Evolutionary conservation across 2,797 vertebrate genomes (phyloP).

Genomic region (Coracias cyanogaster): DNA sequence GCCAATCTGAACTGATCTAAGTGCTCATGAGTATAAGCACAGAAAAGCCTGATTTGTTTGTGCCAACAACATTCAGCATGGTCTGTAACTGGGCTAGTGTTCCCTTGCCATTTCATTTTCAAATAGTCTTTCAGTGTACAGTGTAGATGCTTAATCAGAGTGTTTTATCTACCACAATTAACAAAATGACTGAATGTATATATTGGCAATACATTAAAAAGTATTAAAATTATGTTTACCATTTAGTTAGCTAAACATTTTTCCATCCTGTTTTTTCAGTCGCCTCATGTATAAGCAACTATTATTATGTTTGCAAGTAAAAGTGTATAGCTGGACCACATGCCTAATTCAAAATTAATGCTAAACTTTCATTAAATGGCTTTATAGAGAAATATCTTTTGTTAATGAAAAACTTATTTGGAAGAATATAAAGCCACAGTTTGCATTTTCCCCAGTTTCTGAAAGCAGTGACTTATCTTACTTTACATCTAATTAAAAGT

Average conservation of each 20-base stretch:
- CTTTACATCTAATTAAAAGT: conserved; percentile 85
- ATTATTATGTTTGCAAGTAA: conserved; percentile 75
- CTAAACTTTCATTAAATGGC: conserved; percentile 74
- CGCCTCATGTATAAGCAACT: conserved; percentile 69
- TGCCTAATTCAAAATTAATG: conserved; percentile 72
- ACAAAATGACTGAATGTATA: conserved; percentile 76
- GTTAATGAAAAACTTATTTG: conserved; percentile 77
- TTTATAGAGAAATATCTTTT: conserved; percentile 69
- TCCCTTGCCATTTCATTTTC: conserved; percentile 74
- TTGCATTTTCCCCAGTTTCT: conserved; percentile 71
- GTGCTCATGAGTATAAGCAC: conserved; percentile 52
- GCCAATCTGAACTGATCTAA: conserved; percentile 81
- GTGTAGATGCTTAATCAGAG: conserved; percentile 76
- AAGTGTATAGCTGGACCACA: conserved; percentile 67
- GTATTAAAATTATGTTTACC: conserved; percentile 74
- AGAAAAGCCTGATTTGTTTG: conserved; percentile 78
- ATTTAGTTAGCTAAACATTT: conserved; percentile 77
- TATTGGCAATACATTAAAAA: conserved; percentile 69
- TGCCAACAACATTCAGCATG: conserved; percentile 80
- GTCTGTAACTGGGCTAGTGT: conserved; percentile 78
- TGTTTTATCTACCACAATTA: conserved; percentile 77
- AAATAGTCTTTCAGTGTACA: conserved; percentile 71
- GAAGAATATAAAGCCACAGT: conserved; percentile 67
- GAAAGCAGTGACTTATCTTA: conserved; percentile 79
- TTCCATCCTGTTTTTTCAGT: conserved; percentile 70